Base-by-base conservation (phyloP, 2,797 vertebrate species). In the Myiotriccus ornatus region DNA sequence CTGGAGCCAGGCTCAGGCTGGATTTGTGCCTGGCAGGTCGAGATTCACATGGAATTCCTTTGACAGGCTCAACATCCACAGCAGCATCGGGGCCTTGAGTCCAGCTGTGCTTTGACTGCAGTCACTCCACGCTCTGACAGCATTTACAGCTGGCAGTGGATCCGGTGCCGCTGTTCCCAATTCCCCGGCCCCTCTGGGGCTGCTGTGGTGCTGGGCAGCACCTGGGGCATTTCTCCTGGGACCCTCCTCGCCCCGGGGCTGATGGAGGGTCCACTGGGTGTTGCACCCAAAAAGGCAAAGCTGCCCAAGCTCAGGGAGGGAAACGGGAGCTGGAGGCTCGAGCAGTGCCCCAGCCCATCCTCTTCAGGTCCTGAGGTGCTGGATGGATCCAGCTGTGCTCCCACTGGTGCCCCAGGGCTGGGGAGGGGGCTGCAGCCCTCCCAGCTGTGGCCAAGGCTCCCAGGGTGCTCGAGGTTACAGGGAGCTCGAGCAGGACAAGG, bases 381-480 rank as follows among this genome's bases (percentile, higher is more conserved):
- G 81, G 47, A 22, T 44, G 80, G 81, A 73, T 50, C 20, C 83
- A 77, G 56, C 35, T 2, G 8, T 3, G 24, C 46, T 74, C 13
- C 68, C 1, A 1, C 19, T 52, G 37, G 9, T 86, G 39, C 12
- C 24, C 18, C 6, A 10, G 52, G 44, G 27, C 13, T 50, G 47
- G 43, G 12, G 34, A 76, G 57, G 22, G 22, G 10, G 34, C 65
- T 85, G 77, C 79, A 93, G 59, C 19, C 50, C 68, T 39, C 35
- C 14, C 35, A 24, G 39, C 28, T 1, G 0, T 4, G 55, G 74
- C 69, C 60, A 10, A 43, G 35, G 46, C n/a, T 81, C 35, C 43
- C 23, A 32, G 41, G 41, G 52, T 7, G 5, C 49, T 50, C 9
- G 49, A 28, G 28, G 50, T 5, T 53, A 10, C 0, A 0, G 30